A percentile compares a stretch with the other conserved stretches of the same genome.
Conservation (phyloP, 2,888 invertebrate species). For the Clostera curtula region DNA sequence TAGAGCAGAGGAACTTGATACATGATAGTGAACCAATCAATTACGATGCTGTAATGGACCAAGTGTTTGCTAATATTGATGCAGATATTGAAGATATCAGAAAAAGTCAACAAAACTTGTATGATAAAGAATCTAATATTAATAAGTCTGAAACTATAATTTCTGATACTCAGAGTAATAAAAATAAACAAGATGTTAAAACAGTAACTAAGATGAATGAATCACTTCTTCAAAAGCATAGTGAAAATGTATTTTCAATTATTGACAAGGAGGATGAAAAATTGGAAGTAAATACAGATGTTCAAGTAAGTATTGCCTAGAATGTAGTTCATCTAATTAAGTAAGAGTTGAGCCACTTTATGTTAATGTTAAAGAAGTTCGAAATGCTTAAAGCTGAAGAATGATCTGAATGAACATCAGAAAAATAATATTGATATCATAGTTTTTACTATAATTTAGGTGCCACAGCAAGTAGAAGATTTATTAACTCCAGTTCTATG, state of each 20-base stretch:
- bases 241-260: conserved; percentile 59
- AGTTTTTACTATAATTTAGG: too few relatives aligned
- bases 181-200: conserved; percentile 9
- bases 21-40: conserved; percentile 45
- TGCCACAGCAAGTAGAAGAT: conserved; percentile 26
- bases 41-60: conserved; percentile 53
- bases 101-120: conserved; percentile 31
- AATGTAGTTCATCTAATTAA: too few relatives aligned
- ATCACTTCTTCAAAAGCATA: conserved; percentile 33
- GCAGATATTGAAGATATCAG: conserved; percentile 44
- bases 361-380: too few relatives aligned
- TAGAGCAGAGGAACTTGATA: conserved; percentile 9
- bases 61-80: conserved; percentile 61
- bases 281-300: conserved; percentile 13
- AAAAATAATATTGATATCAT: too few relatives aligned
- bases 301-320: conserved; percentile 36
- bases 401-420: too few relatives aligned
- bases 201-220: conserved; percentile 14
- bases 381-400: too few relatives aligned
- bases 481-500: conserved; percentile 38
- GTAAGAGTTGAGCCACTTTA: too few relatives aligned
- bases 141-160: conserved; percentile 6
- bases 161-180: conserved; percentile 13
- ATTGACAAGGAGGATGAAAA: conserved; percentile 37
- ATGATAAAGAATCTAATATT: conserved; percentile 6